Conservation (phyloP, 2,888 invertebrate genomes). For the Poecilus cupreus region DNA sequence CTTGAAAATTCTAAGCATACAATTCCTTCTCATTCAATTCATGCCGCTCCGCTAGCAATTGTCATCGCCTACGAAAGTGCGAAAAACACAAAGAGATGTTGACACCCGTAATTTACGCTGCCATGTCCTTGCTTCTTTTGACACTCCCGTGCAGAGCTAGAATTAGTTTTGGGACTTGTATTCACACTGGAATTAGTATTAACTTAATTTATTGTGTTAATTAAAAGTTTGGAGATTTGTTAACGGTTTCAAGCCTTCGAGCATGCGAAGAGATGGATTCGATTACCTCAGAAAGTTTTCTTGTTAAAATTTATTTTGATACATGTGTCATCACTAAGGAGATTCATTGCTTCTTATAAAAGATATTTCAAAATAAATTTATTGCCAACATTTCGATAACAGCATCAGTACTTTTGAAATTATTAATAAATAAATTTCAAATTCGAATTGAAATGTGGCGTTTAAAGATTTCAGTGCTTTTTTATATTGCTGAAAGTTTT, state of each 20-base stretch:
- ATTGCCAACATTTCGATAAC: too few relatives aligned
- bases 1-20: too few relatives aligned
- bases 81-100: slow-evolving; percentile 11
- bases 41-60: too few relatives aligned
- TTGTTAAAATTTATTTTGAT: slow-evolving; percentile 24
- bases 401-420: too few relatives aligned
- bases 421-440: too few relatives aligned
- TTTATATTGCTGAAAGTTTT: too few relatives aligned
- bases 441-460: too few relatives aligned
- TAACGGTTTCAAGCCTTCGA: slow-evolving; percentile 1
- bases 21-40: too few relatives aligned
- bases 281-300: slow-evolving; percentile 26
- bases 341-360: slow-evolving; percentile 6
- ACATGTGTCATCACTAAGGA: slow-evolving; percentile 3
- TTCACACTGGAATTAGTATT: slow-evolving; percentile 31
- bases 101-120: slow-evolving; percentile 30
- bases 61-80: not conserved
- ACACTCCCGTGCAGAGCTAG: not conserved
- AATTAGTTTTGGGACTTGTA: slow-evolving; percentile 41
- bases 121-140: slow-evolving; percentile 12
- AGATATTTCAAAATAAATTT: not conserved
- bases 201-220: slow-evolving; percentile 48
- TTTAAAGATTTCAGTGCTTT: too few relatives aligned
- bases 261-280: slow-evolving; percentile 14
- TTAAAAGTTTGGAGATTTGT: slow-evolving; percentile 45